phyloP scores from a whole-genome alignment of 2,888 invertebrate genomes.

The Pachydiplax longipennis region DNA sequence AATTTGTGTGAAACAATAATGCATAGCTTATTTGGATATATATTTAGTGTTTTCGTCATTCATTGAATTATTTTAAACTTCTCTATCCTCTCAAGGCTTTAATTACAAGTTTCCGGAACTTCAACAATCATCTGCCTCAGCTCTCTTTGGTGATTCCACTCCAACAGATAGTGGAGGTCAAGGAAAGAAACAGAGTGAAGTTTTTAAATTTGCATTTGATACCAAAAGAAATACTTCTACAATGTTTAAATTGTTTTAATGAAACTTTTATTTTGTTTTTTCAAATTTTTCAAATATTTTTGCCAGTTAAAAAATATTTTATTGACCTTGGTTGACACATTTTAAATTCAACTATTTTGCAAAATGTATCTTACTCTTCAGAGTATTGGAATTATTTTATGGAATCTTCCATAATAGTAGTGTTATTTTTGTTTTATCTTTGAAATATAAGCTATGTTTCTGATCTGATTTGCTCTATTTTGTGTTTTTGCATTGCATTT shows the following conservation, averaged over 20 bases:
- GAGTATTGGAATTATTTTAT: too few relatives aligned
- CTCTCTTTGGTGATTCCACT: not conserved
- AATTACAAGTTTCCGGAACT: not conserved
- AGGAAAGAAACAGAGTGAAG: constrained; percentile 3
- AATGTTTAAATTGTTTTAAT: constrained; percentile 25
- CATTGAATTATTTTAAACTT: not conserved
- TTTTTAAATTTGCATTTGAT: constrained; percentile 27
- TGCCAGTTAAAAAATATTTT: too few relatives aligned
- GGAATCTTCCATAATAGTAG: too few relatives aligned
- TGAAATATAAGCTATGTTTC: too few relatives aligned
- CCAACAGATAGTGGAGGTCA: not conserved
- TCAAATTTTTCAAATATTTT: not conserved
- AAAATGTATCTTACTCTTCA: too few relatives aligned
- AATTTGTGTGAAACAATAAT: too few relatives aligned
- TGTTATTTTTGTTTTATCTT: too few relatives aligned
- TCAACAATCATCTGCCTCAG: constrained; percentile 22
- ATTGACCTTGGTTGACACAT: too few relatives aligned
- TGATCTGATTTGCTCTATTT: too few relatives aligned
- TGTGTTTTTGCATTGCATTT: too few relatives aligned
- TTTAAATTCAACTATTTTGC: too few relatives aligned
- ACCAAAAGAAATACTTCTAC: constrained; percentile 5
- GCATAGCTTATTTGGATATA: too few relatives aligned
- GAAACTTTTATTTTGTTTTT: not conserved
- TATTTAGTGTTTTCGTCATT: not conserved
- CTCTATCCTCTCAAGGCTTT: not conserved